These are phyloP conservation scores for Habropoda laboriosa DNA, from an alignment of 1,140 invertebrate species.

Conservation along the genomic window DNA sequence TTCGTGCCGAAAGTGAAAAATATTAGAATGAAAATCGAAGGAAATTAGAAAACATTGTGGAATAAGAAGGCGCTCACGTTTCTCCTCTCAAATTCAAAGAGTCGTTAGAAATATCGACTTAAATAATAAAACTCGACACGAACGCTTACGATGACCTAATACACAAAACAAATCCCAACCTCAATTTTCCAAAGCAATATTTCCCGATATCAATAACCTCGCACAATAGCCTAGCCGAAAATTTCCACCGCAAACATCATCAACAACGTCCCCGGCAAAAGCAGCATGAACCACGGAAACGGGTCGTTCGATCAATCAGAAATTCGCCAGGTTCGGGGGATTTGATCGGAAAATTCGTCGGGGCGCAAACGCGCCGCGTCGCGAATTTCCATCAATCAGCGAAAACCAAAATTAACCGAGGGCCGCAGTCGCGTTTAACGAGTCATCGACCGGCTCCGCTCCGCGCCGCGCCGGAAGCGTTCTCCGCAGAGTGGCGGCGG, in stretches of 20 bases:
- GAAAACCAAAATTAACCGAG: conserved; percentile 2
- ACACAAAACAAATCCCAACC: too few relatives aligned
- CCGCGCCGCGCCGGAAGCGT: not conserved
- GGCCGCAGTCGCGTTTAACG: not conserved
- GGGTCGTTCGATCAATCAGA: not conserved
- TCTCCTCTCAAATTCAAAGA: too few relatives aligned
- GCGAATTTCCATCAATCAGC: conserved; percentile 14
- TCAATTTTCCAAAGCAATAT: not conserved
- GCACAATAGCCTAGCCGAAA: not conserved
- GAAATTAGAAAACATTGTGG: too few relatives aligned
- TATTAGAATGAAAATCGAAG: too few relatives aligned
- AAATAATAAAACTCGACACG: too few relatives aligned
- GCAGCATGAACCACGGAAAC: not conserved
- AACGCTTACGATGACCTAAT: too few relatives aligned
- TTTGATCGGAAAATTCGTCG: not conserved
- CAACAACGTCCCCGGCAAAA: too few relatives aligned
- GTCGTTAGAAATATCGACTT: too few relatives aligned
- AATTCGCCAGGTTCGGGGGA: not conserved
- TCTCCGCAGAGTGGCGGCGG: too few relatives aligned
- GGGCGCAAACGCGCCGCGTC: not conserved
- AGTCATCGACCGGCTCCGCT: too few relatives aligned
- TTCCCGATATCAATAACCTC: not conserved
- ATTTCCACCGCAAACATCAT: not conserved
- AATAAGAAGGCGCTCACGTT: too few relatives aligned
- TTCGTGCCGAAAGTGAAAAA: too few relatives aligned